These are phyloP conservation scores for Equus przewalskii DNA, from an alignment of 2,113 vertebrate species.

Conservation along the genomic window DNA sequence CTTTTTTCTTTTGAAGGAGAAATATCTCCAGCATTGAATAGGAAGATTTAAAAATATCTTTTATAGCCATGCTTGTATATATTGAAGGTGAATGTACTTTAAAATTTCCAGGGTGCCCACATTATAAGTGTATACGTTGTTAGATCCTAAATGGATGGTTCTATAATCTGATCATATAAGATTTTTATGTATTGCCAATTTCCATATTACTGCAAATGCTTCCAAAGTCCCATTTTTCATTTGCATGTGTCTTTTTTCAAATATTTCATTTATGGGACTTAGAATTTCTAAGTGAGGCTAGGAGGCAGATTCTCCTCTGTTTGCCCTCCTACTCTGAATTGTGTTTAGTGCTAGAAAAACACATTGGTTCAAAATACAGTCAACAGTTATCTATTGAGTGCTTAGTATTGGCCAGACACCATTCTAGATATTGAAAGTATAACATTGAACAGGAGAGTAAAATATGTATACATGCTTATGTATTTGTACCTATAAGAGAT, in stretches of 20 bases:
- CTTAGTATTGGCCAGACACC: background rate
- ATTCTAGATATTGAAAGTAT: conserved; percentile 5
- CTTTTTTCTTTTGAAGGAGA: background rate
- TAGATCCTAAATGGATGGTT: background rate
- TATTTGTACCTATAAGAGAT: background rate
- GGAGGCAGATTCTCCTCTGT: background rate
- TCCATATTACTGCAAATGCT: background rate
- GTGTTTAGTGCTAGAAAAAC: background rate
- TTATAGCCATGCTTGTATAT: background rate
- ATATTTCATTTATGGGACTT: background rate
- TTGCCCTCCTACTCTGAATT: background rate
- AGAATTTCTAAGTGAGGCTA: background rate
- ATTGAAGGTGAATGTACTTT: conserved; percentile 18
- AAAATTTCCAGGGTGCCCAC: background rate
- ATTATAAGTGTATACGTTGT: background rate
- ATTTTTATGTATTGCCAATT: background rate
- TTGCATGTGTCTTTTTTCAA: background rate
- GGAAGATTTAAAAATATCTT: background rate
- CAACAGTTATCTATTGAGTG: background rate
- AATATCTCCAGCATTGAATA: background rate
- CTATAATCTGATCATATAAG: background rate
- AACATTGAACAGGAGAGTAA: background rate
- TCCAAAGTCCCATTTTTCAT: background rate
- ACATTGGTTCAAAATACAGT: background rate
- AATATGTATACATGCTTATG: background rate